Base-by-base conservation (phyloP, 2,888 invertebrate species). In the Hemithea aestivaria region DNA sequence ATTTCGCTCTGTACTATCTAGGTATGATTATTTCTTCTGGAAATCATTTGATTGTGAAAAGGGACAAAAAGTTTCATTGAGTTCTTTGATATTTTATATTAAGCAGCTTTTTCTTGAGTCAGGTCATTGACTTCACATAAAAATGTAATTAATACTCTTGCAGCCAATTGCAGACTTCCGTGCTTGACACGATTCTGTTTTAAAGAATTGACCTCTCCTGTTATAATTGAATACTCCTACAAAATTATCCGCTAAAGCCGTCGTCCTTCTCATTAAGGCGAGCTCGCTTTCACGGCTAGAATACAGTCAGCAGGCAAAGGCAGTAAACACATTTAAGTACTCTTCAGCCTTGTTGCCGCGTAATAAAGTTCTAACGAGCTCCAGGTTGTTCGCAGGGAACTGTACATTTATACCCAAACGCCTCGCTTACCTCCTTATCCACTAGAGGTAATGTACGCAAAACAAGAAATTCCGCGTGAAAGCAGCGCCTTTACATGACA, bases 401-500 rank as follows among this genome's bases (percentile, higher is more conserved):
- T 42, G 45, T 40, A 44, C 43, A 30, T 42, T 41, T 47, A 35
- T 40, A 44, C 31, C 20, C 35, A 49, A 48, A 41, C 39, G 33
- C 29, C 30, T 35, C 40, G 39, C 40, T 37, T 42, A 43, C 31
- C 38, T 35, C 20, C 35, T 47, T 48, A 51, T 43, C 45, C 40
- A 43, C 37, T 48, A 53, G 48, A 39, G 51, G 56, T 63, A 58
- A 66, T 54, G 45, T 63, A 60, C 56, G 60, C 59, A 66, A 61
- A 65, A 59, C 62, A 56, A 63, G 58, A 64, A 62, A 58, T 55
- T 55, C 56, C 45, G 53, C 57, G 60, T 49, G 58, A 62, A 61
- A 58, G 58, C 62, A 49, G 48, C 53, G 48, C 62, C 56, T 63
- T 65, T 62, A 66, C 66, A 66, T 56, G 68, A 63, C 70, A 73